Conservation (phyloP, 2,113 vertebrate genomes). For the Nettapus auritus region DNA sequence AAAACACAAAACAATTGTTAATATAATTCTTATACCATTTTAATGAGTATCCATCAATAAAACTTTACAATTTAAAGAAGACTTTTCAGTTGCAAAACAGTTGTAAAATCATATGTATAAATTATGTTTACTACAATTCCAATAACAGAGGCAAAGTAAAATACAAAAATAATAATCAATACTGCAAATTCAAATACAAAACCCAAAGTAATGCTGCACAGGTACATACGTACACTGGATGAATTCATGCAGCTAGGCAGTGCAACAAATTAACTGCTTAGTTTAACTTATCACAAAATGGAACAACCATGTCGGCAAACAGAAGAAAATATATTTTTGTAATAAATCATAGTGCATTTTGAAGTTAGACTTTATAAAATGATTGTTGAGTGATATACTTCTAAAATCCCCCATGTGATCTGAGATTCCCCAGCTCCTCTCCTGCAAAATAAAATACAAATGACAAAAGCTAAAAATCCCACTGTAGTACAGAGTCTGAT, state of each 20-base stretch:
- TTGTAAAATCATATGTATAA: constrained; percentile 76
- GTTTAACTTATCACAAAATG: constrained; percentile 70
- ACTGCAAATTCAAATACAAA: constrained; percentile 76
- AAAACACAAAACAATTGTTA: constrained; percentile 74
- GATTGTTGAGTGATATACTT: constrained; percentile 66
- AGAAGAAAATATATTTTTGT: constrained; percentile 65
- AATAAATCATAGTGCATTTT: constrained; percentile 71
- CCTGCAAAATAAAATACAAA: constrained; percentile 58
- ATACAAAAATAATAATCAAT: constrained; percentile 76
- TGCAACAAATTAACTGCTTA: constrained; percentile 70
- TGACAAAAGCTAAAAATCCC: constrained; percentile 50
- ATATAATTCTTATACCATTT: constrained; percentile 77
- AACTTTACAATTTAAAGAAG: constrained; percentile 75
- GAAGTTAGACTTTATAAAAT: constrained; percentile 69
- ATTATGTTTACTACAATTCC: constrained; percentile 72
- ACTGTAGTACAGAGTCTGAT: constrained; percentile 47
- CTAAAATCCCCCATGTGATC: constrained; percentile 57
- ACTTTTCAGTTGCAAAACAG: constrained; percentile 72
- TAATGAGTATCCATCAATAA: constrained; percentile 73
- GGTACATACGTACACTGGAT: constrained; percentile 64
- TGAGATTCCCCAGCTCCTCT: constrained; percentile 53
- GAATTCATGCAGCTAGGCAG: constrained; percentile 70
- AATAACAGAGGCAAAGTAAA: constrained; percentile 74
- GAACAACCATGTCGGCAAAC: constrained; percentile 59
- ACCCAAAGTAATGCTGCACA: constrained; percentile 70